Evolutionary conservation across 2,797 vertebrate genomes (phyloP).

Genomic region (Ciconia nigra): DNA sequence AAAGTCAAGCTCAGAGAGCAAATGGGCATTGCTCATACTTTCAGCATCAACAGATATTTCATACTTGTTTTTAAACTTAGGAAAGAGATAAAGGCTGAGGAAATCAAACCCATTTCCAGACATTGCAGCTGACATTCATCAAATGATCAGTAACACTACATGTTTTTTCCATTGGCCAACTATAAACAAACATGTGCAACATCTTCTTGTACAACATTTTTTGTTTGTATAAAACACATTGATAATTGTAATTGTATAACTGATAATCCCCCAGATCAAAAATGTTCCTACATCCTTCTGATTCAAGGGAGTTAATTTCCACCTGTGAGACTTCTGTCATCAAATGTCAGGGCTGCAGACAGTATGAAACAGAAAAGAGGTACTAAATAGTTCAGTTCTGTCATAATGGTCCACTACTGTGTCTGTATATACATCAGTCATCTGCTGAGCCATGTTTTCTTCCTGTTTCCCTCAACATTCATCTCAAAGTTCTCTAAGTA

Average conservation of each 20-base stretch:
- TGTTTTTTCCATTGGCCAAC: neutral
- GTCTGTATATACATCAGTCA: neutral
- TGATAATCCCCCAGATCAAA: neutral
- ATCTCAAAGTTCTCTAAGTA: neutral
- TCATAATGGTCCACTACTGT: neutral
- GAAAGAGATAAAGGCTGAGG: neutral
- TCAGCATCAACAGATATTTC: neutral
- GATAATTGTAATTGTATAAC: neutral
- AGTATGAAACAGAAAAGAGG: neutral
- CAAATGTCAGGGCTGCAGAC: neutral
- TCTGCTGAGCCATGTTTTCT: neutral
- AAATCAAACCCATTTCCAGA: neutral
- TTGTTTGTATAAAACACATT: neutral
- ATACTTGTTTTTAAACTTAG: neutral
- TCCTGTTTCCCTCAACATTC: neutral
- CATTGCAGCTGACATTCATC: neutral
- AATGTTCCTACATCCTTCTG: neutral
- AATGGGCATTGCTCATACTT: neutral
- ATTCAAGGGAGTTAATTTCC: neutral
- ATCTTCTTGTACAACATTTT: neutral
- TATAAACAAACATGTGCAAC: neutral
- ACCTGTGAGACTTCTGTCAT: neutral
- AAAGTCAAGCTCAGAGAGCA: neutral
- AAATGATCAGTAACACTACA: neutral
- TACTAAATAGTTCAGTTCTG: neutral